Conservation (phyloP, 2,797 vertebrate species). For the Typhlichthys subterraneus region DNA sequence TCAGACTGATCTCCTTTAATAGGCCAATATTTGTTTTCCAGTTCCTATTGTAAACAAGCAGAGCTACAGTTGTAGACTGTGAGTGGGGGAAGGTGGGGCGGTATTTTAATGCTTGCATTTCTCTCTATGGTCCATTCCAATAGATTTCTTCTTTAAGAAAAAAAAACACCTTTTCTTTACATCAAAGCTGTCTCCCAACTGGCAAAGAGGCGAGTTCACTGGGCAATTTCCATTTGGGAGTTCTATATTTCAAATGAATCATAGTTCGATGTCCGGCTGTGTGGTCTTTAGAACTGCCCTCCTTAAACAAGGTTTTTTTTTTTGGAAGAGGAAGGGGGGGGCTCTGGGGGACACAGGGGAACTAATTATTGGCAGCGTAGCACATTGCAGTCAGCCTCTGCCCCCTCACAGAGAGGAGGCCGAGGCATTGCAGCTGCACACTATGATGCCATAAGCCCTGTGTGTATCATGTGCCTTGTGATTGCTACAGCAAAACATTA, state of each 20-base stretch:
- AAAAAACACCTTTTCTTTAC: not conserved
- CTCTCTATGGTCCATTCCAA: not conserved
- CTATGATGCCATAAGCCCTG: constrained; percentile 26
- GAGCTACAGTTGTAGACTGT: not conserved
- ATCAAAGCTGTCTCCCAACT: not conserved
- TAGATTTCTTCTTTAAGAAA: not conserved
- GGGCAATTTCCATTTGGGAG: constrained; percentile 23
- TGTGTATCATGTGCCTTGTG: not conserved
- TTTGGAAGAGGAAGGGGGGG: constrained; percentile 2
- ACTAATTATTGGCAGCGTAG: constrained; percentile 56
- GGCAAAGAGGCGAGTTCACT: not conserved
- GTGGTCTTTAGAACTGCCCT: constrained; percentile 36
- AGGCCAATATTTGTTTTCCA: not conserved
- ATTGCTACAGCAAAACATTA: constrained; percentile 5
- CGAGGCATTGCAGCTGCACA: constrained; percentile 35
- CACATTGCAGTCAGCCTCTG: constrained; percentile 14
- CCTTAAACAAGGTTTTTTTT: constrained; percentile 10
- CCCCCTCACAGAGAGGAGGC: constrained; percentile 21
- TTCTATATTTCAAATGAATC: constrained; percentile 42
- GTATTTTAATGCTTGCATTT: not conserved
- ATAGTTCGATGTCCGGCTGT: constrained; percentile 38
- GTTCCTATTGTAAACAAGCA: not conserved
- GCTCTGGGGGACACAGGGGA: constrained; percentile 25
- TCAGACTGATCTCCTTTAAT: not conserved
- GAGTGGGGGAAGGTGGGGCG: not conserved